phyloP scores from a whole-genome alignment of 2,797 vertebrate genomes.

The Alosa sapidissima region DNA sequence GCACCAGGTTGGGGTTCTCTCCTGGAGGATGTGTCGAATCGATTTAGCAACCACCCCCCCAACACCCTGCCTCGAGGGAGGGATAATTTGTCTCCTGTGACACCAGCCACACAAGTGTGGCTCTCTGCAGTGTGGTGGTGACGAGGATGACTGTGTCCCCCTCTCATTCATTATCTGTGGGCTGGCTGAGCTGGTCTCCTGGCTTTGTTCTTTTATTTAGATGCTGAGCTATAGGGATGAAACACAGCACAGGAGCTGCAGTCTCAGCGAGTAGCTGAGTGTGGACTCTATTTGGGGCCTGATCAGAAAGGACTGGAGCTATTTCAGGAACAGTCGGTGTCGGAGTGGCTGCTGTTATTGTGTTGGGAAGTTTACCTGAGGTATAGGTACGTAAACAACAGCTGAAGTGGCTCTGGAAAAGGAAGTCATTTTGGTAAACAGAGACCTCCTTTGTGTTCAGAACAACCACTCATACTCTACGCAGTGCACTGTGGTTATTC shows the following conservation, averaged over 20 bases:
- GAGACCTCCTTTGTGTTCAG: too few species aligned
- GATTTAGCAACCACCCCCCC: neutral
- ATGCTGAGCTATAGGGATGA: neutral
- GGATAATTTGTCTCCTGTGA: slow-evolving; percentile 16
- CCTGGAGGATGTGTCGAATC: neutral
- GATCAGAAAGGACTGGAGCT: neutral
- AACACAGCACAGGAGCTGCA: neutral
- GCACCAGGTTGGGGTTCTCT: neutral
- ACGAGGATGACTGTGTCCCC: neutral
- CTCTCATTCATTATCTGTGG: neutral
- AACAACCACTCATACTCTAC: too few species aligned
- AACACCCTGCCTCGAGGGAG: neutral
- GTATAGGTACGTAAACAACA: neutral
- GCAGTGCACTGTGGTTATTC: too few species aligned
- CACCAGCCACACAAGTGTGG: neutral
- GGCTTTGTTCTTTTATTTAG: neutral
- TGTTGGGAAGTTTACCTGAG: neutral
- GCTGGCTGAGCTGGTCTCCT: neutral
- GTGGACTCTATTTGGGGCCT: neutral
- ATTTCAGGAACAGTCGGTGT: neutral
- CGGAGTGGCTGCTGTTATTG: neutral
- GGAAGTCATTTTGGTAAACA: too few species aligned
- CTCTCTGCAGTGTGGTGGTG: neutral
- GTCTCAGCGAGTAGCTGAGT: neutral
- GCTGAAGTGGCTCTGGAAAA: too few species aligned